Percentiles rank a stretch among this genome's conserved stretches.
Conservation (phyloP, 1,140 invertebrate genomes). For the Pseudomyrmex flavicornis region DNA sequence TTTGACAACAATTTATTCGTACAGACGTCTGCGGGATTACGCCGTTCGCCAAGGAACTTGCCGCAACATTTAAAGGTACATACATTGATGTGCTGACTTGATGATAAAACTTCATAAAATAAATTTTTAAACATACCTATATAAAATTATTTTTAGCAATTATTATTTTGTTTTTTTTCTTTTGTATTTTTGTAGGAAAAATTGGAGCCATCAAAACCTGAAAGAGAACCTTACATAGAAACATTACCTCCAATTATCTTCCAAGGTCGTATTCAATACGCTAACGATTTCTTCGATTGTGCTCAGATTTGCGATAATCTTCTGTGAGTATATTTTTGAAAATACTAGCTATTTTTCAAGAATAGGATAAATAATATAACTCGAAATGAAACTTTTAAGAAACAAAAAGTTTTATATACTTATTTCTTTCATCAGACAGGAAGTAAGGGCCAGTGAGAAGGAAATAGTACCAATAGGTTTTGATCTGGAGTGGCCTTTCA, state of each 20-base stretch:
- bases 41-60: constrained; percentile 69
- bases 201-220: constrained; percentile 23
- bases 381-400: too few relatives aligned
- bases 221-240: constrained; percentile 43
- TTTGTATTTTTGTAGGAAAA: constrained; percentile 49
- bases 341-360: constrained; percentile 47
- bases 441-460: constrained; percentile 81
- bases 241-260: constrained; percentile 82
- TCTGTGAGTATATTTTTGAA: constrained; percentile 81
- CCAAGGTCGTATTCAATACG: constrained; percentile 85
- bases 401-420: background rate
- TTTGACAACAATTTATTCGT: background rate
- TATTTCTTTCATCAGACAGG: constrained; percentile 78
- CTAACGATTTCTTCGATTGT: constrained; percentile 84
- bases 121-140: constrained; percentile 23
- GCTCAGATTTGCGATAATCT: constrained; percentile 85
- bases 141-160: background rate
- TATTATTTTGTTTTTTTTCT: constrained; percentile 23
- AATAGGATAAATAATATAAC: background rate
- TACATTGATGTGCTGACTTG: background rate
- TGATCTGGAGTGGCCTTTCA: constrained; percentile 89
- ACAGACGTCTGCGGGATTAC: constrained; percentile 3
- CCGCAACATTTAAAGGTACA: constrained; percentile 64
- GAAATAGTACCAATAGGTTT: constrained; percentile 86
- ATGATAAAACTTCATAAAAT: background rate